Base-by-base conservation (phyloP, 2,888 invertebrate genomes). In the Ellobium chinense region DNA sequence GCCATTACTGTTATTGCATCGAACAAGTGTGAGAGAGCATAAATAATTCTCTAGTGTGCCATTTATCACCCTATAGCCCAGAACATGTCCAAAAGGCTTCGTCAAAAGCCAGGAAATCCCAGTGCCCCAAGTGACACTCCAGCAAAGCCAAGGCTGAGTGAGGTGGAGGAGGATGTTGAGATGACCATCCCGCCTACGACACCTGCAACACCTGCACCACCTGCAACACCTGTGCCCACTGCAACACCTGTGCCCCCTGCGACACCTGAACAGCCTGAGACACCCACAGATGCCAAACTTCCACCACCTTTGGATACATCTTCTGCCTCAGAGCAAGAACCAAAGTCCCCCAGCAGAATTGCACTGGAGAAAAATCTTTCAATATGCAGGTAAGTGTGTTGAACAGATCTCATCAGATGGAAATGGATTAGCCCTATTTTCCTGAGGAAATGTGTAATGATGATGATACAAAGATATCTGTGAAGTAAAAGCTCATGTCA, bases 341-440 rank as follows among this genome's bases (percentile, higher is more conserved):
- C 37, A 63, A 81, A 65, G 79, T 83, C 83, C 2, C 78, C 84
- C 14, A 78, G 39, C 21, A 80, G 66, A 37, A 80, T 70, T 9
- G 75, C 75, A n/a, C 62, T 82, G 72, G 80, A 82, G 58, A 84
- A 82, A 70, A 74, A 80, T 34, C 66, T 84, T 36, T 83, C 83
- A 34, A 76, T 83, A 7, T 79, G 72, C 73, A 83, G 83, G 60
- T 78, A 34, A n/a, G n/a, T n/a, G n/a, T n/a, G n/a, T n/a, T n/a
- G n/a, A n/a, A n/a, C n/a, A n/a, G n/a, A n/a, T n/a, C n/a, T n/a
- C n/a, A n/a, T n/a, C n/a, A n/a, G n/a, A n/a, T n/a, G n/a, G n/a
- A n/a, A n/a, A n/a, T n/a, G n/a, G n/a, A n/a, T n/a, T n/a, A n/a
- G n/a, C n/a, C n/a, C n/a, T n/a, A n/a, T n/a, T n/a, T n/a, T n/a